Percentiles rank a stretch among this genome's conserved stretches.
Conservation (phyloP, 2,888 invertebrate genomes). For the Idaea dimidiata region DNA sequence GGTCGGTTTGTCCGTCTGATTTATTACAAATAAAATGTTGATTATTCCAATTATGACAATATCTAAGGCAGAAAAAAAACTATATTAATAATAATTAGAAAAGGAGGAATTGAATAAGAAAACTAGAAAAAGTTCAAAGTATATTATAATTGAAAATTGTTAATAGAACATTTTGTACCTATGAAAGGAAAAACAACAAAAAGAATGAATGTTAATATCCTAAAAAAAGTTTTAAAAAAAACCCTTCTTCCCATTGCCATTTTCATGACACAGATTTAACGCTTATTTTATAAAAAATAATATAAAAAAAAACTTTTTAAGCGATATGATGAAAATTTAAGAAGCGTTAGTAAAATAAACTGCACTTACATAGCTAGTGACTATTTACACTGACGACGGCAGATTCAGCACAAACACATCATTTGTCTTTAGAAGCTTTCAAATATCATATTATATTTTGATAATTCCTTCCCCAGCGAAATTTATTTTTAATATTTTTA, state of each 20-base stretch:
- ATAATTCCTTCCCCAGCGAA: too few species aligned
- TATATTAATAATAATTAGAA: too few species aligned
- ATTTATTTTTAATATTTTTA: too few species aligned
- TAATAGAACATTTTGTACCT: background rate
- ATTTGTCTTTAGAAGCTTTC: background rate
- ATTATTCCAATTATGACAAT: too few species aligned
- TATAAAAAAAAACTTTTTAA: background rate
- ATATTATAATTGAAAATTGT: background rate
- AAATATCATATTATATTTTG: background rate
- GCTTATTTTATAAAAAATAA: background rate
- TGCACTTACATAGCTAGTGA: background rate
- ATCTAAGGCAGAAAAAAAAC: too few species aligned
- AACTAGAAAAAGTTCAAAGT: too few species aligned
- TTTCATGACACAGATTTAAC: background rate
- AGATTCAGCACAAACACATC: background rate
- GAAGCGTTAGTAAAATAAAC: constrained; percentile 3
- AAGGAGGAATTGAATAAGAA: too few species aligned
- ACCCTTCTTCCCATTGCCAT: background rate
- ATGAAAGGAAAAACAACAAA: background rate
- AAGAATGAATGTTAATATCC: background rate
- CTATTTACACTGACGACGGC: background rate
- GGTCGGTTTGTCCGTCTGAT: too few species aligned
- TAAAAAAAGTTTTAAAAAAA: background rate
- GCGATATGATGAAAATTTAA: background rate
- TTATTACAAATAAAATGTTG: too few species aligned